A percentile compares a stretch with the other conserved stretches of the same genome.
These are phyloP conservation scores for Megalops cyprinoides DNA, from an alignment of 2,797 vertebrate genomes.

Conservation along the genomic window DNA sequence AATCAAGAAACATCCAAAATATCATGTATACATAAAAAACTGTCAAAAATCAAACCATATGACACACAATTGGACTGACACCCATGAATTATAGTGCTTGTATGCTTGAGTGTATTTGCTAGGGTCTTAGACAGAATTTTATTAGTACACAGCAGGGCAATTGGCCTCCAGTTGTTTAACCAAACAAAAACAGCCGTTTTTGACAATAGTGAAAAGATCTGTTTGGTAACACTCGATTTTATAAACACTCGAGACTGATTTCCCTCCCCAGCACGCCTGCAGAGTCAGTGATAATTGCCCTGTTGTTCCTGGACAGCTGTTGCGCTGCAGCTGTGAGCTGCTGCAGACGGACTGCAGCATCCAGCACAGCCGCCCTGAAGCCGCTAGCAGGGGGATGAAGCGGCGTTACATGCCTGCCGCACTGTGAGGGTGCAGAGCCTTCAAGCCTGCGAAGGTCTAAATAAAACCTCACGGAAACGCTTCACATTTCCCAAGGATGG, in stretches of 20 bases:
- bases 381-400: background rate
- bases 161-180: background rate
- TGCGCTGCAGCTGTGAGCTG: background rate
- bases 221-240: background rate
- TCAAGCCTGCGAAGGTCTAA: background rate
- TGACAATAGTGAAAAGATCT: background rate
- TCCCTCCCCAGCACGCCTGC: background rate
- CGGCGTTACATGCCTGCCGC: background rate
- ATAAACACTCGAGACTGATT: background rate
- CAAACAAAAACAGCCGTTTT: background rate
- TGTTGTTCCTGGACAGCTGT: too few species aligned
- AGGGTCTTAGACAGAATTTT: background rate
- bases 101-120: background rate
- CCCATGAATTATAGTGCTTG: background rate
- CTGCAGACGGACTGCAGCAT: background rate
- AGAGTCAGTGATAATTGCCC: background rate
- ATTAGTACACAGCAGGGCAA: background rate
- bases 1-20: background rate
- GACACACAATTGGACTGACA: background rate
- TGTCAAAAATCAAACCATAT: background rate
- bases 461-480: background rate
- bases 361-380: background rate
- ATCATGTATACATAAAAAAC: background rate
- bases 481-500: background rate
- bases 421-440: background rate